Conservation (phyloP, 2,888 invertebrate species). For the Dicyrtomina minuta region DNA sequence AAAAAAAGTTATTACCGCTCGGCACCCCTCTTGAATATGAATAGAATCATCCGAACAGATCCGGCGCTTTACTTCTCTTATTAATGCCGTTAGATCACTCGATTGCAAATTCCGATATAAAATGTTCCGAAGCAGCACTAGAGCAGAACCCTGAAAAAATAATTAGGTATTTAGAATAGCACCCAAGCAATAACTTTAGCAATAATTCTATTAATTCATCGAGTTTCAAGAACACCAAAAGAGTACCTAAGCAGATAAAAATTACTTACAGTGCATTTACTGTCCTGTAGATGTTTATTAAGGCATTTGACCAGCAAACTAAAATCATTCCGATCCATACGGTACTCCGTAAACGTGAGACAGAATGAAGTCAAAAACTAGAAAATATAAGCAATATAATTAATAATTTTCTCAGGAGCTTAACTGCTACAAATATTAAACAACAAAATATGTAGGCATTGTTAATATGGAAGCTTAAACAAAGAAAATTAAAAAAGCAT, state of each 20-base stretch:
- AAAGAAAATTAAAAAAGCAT: neutral
- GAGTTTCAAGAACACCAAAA: neutral
- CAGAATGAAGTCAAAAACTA: slow-evolving; percentile 32
- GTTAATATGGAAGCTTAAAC: neutral
- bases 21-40: slow-evolving; percentile 33
- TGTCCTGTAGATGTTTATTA: slow-evolving; percentile 23
- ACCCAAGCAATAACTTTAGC: no score
- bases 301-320: slow-evolving; percentile 26
- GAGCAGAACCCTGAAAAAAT: slow-evolving; percentile 22
- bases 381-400: neutral
- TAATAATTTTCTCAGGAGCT: neutral
- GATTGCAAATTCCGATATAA: slow-evolving; percentile 21
- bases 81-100: slow-evolving; percentile 4
- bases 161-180: no score
- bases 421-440: neutral
- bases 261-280: slow-evolving; percentile 32
- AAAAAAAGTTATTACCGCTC: slow-evolving; percentile 13
- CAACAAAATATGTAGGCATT: neutral
- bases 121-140: slow-evolving; percentile 22
- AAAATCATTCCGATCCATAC: slow-evolving; percentile 23
- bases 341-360: slow-evolving; percentile 22
- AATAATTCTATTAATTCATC: no score
- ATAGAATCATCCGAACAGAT: slow-evolving; percentile 22
- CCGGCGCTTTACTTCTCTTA: slow-evolving; percentile 24
- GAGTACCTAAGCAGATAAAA: neutral